Evolutionary conservation across 1,140 invertebrate genomes (phyloP).

Genomic region (Bombus pascuorum): DNA sequence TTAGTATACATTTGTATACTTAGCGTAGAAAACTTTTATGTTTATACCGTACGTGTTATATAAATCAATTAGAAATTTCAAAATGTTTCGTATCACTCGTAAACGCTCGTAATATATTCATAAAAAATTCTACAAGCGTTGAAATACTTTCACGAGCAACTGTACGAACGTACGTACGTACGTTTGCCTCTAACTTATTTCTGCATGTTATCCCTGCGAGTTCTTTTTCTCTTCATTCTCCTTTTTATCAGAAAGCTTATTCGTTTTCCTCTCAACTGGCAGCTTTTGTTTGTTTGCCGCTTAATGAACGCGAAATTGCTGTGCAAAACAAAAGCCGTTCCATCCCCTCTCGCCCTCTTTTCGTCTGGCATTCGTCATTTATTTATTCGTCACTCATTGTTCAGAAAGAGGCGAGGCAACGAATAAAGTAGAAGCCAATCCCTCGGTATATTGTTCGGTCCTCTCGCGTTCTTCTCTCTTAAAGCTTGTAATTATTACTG

Average conservation of each 20-base stretch:
- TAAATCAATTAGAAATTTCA: too few species aligned
- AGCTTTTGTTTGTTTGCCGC: slow-evolving; percentile 19
- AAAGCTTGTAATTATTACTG: slow-evolving; percentile 17
- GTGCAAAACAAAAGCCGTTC: slow-evolving; percentile 27
- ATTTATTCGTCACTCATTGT: slow-evolving; percentile 41
- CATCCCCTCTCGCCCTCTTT: not conserved
- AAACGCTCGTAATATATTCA: too few species aligned
- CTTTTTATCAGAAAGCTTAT: not conserved
- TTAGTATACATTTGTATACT: too few species aligned
- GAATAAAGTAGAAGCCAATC: slow-evolving; percentile 29
- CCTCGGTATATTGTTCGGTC: slow-evolving; percentile 14
- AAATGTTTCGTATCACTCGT: too few species aligned
- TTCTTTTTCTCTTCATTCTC: not conserved
- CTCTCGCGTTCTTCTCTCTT: not conserved
- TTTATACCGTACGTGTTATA: too few species aligned
- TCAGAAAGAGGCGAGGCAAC: too few species aligned
- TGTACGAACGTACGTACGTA: too few species aligned
- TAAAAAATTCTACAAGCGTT: too few species aligned
- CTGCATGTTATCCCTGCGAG: not conserved
- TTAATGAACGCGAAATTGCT: slow-evolving; percentile 17
- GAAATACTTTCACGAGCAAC: too few species aligned
- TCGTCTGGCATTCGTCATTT: slow-evolving; percentile 34
- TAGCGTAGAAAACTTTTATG: too few species aligned
- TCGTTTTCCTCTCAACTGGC: not conserved
- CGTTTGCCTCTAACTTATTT: not conserved